Conservation (phyloP, 2,113 vertebrate genomes). For the Herpetotheres cachinnans region DNA sequence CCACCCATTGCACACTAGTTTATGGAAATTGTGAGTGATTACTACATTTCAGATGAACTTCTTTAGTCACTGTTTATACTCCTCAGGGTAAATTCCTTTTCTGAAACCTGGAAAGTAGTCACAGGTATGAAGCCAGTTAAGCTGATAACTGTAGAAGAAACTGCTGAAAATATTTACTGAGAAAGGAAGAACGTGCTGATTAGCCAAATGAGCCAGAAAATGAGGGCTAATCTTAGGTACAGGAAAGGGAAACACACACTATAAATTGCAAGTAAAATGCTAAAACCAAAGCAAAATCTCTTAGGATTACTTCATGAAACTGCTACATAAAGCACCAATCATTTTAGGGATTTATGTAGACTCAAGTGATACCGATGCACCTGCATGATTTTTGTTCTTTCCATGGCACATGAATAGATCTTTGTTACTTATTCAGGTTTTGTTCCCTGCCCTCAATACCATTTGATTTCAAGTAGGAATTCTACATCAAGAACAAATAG, state of each 20-base stretch:
- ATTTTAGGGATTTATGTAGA: background rate
- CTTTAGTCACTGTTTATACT: background rate
- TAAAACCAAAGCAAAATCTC: background rate
- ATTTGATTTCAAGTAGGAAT: constrained; percentile 25
- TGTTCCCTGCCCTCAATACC: background rate
- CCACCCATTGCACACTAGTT: background rate
- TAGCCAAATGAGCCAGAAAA: background rate
- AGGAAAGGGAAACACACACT: background rate
- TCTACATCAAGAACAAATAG: constrained; percentile 11
- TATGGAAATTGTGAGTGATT: background rate
- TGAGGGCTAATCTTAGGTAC: background rate
- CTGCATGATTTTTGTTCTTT: background rate
- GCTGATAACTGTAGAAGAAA: background rate
- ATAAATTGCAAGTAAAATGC: background rate
- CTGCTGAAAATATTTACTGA: background rate
- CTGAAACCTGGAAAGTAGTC: background rate
- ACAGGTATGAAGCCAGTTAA: background rate
- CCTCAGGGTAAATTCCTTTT: background rate
- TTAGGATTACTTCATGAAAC: background rate
- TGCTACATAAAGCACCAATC: background rate
- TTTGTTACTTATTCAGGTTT: background rate
- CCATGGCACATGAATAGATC: background rate
- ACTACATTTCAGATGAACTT: background rate
- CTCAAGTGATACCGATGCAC: background rate
- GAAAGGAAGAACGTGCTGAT: background rate